Percentiles rank a stretch among this genome's conserved stretches.
Evolutionary conservation across 1,140 invertebrate genomes (phyloP).

Genomic region (Cylas formicarius): DNA sequence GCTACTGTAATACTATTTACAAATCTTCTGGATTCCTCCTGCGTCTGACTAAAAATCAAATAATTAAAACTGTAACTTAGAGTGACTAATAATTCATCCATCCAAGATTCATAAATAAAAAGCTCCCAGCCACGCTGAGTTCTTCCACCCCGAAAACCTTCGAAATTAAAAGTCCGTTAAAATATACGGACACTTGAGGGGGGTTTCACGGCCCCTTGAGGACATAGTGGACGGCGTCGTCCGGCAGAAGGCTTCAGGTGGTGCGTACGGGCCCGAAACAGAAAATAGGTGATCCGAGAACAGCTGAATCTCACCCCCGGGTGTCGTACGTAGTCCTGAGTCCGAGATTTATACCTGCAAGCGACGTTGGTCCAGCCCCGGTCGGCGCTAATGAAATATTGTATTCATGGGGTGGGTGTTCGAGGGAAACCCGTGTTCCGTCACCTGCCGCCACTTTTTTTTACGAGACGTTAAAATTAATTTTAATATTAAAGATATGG

Average conservation of each 20-base stretch:
- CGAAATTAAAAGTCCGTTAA: conserved; percentile 18
- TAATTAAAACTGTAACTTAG: too few relatives aligned
- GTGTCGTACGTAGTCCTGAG: conserved; percentile 33
- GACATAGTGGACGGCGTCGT: conserved; percentile 19
- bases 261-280: conserved; percentile 19
- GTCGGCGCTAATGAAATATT: conserved; percentile 40
- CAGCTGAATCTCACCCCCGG: conserved; percentile 39
- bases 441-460: conserved; percentile 9
- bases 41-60: too few relatives aligned
- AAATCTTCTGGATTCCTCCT: too few relatives aligned
- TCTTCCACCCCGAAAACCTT: too few relatives aligned
- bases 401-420: conserved; percentile 38
- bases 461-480: too few relatives aligned
- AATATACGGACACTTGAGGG: conserved; percentile 15
- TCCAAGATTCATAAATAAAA: too few relatives aligned
- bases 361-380: conserved; percentile 28
- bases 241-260: conserved; percentile 20
- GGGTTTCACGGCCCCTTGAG: conserved; percentile 16
- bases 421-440: conserved; percentile 14
- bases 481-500: too few relatives aligned
- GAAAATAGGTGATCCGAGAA: conserved; percentile 33
- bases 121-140: too few relatives aligned
- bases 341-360: conserved; percentile 39
- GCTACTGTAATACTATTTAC: too few relatives aligned
- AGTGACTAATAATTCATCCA: too few relatives aligned